Conservation (phyloP, 1,140 invertebrate genomes). For the Lordiphosa stackelbergi region DNA sequence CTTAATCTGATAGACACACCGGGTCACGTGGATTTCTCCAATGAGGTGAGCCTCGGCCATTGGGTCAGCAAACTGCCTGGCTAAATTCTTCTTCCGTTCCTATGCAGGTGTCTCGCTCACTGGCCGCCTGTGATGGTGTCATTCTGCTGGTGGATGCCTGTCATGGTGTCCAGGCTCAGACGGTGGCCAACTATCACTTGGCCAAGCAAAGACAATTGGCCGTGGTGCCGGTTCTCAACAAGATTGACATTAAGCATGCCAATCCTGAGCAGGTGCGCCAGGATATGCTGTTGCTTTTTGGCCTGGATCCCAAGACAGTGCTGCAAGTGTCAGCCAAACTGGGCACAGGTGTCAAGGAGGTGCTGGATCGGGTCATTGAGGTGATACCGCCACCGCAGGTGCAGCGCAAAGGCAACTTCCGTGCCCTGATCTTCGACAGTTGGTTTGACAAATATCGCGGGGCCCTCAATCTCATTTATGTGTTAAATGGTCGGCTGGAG, state of each 20-base stretch:
- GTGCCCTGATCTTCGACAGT: conserved; percentile 94
- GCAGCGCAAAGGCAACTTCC: conserved; percentile 81
- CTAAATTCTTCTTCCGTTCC: neutral
- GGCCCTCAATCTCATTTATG: conserved; percentile 87
- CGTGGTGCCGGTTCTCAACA: conserved; percentile 97
- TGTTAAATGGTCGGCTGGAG: conserved; percentile 85
- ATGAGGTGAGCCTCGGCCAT: conserved; percentile 84
- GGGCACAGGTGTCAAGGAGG: conserved; percentile 86
- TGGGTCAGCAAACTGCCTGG: too few relatives aligned
- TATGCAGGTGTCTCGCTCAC: conserved; percentile 84
- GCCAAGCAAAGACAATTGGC: conserved; percentile 89
- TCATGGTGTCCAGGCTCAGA: conserved; percentile 98
- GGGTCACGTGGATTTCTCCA: conserved; percentile 98
- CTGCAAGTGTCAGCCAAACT: conserved; percentile 93
- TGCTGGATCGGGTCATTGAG: conserved; percentile 88
- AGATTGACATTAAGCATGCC: conserved; percentile 96
- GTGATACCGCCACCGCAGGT: conserved; percentile 87
- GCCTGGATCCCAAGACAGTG: conserved; percentile 85
- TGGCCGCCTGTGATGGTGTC: conserved; percentile 96
- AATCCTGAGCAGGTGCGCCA: conserved; percentile 87
- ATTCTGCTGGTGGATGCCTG: conserved; percentile 97
- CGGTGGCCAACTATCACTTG: conserved; percentile 96
- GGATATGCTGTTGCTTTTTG: conserved; percentile 92
- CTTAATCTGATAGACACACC: conserved; percentile 98
- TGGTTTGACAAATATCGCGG: conserved; percentile 95